Conservation (phyloP, 2,888 invertebrate species). For the Dicyrtomina minuta region DNA sequence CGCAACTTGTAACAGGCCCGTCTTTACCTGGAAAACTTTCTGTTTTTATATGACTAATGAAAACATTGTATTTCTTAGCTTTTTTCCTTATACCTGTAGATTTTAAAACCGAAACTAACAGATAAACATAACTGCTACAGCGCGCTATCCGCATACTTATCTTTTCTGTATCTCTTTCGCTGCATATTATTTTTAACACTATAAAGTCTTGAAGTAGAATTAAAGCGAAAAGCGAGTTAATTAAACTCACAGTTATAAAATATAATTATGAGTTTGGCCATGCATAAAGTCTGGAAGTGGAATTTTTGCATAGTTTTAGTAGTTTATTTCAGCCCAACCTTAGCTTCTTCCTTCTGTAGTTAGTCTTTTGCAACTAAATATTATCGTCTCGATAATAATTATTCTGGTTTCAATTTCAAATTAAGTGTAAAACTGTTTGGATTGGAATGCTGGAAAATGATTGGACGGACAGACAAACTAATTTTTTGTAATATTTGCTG, state of each 20-base stretch:
- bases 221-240: background rate
- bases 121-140: background rate
- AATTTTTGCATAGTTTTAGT: no score
- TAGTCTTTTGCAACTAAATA: slow-evolving; percentile 1
- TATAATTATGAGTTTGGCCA: no score
- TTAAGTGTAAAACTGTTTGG: background rate
- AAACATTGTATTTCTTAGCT: background rate
- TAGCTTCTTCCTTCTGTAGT: slow-evolving; percentile 19
- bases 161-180: background rate
- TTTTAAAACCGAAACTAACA: background rate
- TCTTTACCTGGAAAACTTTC: no score
- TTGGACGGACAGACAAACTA: background rate
- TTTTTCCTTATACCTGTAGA: background rate
- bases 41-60: no score
- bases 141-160: no score
- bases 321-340: background rate
- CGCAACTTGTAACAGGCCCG: no score
- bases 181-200: no score
- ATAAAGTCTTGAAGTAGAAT: background rate
- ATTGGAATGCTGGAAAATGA: no score
- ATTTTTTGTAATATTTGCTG: background rate
- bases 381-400: background rate
- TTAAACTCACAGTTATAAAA: background rate
- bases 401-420: slow-evolving; percentile 16
- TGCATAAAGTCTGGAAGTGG: no score